Conservation (phyloP, 2,797 vertebrate genomes). For the Onychomys torridus region DNA sequence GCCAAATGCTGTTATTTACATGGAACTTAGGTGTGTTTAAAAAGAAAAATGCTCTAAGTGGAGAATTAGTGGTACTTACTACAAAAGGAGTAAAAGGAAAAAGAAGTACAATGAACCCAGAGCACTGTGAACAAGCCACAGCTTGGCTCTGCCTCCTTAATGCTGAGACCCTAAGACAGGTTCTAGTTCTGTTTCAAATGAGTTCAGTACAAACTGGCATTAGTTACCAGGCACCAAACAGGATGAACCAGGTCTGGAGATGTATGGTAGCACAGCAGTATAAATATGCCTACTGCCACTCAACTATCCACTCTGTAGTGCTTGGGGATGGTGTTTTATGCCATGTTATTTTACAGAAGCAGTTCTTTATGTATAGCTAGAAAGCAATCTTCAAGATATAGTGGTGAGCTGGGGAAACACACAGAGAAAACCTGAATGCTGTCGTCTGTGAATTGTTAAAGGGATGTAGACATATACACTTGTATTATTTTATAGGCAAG, state of each 20-base stretch:
- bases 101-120: not conserved
- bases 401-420: not conserved
- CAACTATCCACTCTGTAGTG: not conserved
- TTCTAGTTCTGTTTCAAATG: not conserved
- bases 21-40: not conserved
- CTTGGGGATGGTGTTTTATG: not conserved
- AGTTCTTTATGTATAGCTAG: not conserved
- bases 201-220: not conserved
- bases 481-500: not conserved
- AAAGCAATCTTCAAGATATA: not conserved
- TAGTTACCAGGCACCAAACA: not conserved
- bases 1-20: not conserved
- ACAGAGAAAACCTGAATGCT: not conserved
- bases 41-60: not conserved
- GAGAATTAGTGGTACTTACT: not conserved
- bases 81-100: not conserved
- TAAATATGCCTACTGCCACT: not conserved
- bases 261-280: rapidly evolving
- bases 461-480: not conserved
- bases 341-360: not conserved
- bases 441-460: not conserved
- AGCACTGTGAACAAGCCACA: not conserved
- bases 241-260: not conserved
- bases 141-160: not conserved
- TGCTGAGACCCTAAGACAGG: not conserved